Evolutionary conservation across 2,888 invertebrate genomes (phyloP).

Genomic region (Netelia melanura): DNA sequence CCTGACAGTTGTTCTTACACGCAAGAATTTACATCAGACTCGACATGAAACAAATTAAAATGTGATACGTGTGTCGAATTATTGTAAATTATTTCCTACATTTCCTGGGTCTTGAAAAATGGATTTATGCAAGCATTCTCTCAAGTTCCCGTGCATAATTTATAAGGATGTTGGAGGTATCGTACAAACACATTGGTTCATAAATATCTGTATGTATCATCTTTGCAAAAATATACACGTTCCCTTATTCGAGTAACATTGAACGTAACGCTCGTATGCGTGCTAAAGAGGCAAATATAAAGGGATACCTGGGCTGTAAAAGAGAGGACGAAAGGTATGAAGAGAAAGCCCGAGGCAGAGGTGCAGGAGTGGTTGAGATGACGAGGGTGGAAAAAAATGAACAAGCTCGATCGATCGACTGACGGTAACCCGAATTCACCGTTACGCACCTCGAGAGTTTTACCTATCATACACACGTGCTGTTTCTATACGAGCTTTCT

Average conservation of each 20-base stretch:
- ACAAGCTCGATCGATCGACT: conserved; percentile 62
- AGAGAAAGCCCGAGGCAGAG: conserved; percentile 20
- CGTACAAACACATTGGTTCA: too few species aligned
- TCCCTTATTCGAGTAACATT: neutral
- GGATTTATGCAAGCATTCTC: too few species aligned
- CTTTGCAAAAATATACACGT: neutral
- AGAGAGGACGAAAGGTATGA: conserved; percentile 20
- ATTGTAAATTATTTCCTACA: too few species aligned
- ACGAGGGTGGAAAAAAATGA: conserved; percentile 20
- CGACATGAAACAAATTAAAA: too few species aligned
- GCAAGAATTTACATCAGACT: too few species aligned
- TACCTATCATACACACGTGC: neutral
- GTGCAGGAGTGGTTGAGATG: conserved; percentile 8
- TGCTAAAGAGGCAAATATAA: conserved; percentile 44
- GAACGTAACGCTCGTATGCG: conserved; percentile 25
- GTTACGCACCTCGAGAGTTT: conserved; percentile 54
- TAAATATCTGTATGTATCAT: too few species aligned
- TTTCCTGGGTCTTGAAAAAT: too few species aligned
- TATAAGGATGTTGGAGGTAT: too few species aligned
- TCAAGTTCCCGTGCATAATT: too few species aligned
- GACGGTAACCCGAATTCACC: conserved; percentile 61
- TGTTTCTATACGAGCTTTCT: neutral
- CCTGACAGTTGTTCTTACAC: too few species aligned
- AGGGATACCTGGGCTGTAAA: conserved; percentile 21
- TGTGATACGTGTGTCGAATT: too few species aligned